Conservation (phyloP, 2,797 vertebrate genomes). For the Xyrichtys novacula region DNA sequence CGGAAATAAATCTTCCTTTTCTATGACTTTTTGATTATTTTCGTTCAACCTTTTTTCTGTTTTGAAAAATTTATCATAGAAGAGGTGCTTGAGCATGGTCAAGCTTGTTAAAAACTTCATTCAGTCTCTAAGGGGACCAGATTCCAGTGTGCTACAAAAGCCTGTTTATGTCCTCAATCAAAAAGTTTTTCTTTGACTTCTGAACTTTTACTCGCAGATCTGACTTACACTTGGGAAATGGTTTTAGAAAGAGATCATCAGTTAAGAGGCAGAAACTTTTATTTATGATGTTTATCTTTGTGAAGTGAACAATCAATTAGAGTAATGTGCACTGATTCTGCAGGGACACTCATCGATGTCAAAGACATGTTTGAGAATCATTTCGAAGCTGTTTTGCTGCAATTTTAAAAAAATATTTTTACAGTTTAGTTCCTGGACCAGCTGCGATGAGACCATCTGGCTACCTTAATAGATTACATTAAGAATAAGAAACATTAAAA, state of each 20-base stretch:
- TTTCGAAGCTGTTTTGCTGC: too few species aligned
- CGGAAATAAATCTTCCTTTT: slow-evolving; percentile 33
- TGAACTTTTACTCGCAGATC: not conserved
- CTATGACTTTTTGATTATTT: not conserved
- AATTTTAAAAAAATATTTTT: too few species aligned
- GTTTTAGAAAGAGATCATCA: not conserved
- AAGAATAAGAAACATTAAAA: too few species aligned
- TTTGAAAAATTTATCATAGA: not conserved
- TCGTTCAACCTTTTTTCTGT: not conserved
- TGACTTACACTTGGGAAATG: not conserved
- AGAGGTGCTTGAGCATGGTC: not conserved
- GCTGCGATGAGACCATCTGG: too few species aligned
- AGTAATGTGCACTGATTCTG: not conserved
- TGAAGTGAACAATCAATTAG: not conserved
- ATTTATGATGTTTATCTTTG: not conserved
- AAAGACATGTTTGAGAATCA: too few species aligned
- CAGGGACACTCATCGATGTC: not conserved
- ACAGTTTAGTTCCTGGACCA: too few species aligned
- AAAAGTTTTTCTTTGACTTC: not conserved
- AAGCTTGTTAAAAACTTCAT: slow-evolving; percentile 3
- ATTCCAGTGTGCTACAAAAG: not conserved
- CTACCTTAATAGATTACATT: too few species aligned
- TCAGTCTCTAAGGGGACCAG: not conserved
- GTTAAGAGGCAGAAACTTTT: not conserved
- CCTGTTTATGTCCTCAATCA: not conserved